Percentiles rank a stretch among this genome's conserved stretches.
phyloP scores from a whole-genome alignment of 2,888 invertebrate genomes.

The Dicycla oo region DNA sequence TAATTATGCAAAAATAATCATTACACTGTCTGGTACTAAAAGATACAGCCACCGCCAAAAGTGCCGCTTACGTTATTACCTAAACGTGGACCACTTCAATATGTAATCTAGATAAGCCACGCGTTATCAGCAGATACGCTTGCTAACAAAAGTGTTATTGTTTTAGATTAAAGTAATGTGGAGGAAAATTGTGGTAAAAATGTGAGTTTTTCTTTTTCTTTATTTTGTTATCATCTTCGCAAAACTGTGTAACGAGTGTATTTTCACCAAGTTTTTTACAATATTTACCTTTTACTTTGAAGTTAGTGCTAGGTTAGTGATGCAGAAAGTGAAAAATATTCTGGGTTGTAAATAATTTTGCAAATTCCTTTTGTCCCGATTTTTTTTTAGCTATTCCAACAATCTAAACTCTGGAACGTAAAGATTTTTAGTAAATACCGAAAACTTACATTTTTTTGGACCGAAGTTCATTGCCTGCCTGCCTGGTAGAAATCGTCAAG shows the following conservation, averaged over 20 bases:
- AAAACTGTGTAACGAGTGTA: neutral
- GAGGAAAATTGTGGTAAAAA: neutral
- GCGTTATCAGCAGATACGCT: slow-evolving; percentile 51
- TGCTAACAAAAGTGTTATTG: slow-evolving; percentile 29
- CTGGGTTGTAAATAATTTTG: too few species aligned
- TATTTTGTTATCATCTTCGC: neutral
- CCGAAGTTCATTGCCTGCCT: too few species aligned
- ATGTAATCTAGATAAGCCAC: slow-evolving; percentile 60
- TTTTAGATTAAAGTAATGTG: slow-evolving; percentile 33
- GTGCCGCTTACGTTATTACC: slow-evolving; percentile 56
- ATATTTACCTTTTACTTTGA: too few species aligned
- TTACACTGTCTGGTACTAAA: neutral
- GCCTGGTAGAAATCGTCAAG: too few species aligned
- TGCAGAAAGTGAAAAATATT: too few species aligned
- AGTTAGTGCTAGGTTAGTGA: too few species aligned
- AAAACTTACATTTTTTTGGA: too few species aligned
- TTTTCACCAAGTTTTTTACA: neutral
- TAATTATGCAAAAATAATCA: too few species aligned
- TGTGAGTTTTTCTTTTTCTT: slow-evolving; percentile 2
- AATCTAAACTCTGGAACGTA: too few species aligned
- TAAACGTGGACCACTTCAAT: slow-evolving; percentile 55
- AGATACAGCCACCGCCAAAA: slow-evolving; percentile 44
- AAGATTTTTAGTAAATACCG: too few species aligned
- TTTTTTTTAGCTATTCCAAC: too few species aligned
- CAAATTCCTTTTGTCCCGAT: too few species aligned